Evolutionary conservation across 2,113 vertebrate genomes (phyloP), one percentile per base, ranked within the genome.

Genomic region (Agapornis roseicollis): DNA sequence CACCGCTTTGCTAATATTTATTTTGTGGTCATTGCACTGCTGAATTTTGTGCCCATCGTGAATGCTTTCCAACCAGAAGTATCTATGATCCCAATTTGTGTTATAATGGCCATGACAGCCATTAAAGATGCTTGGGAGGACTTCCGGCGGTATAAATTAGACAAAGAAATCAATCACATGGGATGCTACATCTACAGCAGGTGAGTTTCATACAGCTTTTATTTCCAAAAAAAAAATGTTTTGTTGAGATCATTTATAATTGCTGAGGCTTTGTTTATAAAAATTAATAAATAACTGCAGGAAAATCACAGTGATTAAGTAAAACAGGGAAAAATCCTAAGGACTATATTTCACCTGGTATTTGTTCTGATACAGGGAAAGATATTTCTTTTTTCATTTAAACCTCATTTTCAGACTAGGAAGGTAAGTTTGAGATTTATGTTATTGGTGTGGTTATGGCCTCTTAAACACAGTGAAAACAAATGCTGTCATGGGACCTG

Each of bases 51-150:
- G 64, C 99, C 99, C 0, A 95, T 98, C 53, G 97, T 99, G 94
- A 99, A 98, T 33, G 99, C 99, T 31, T 99, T 99, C 93, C 97
- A 99, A 79, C 99, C 99, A 6, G 98, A 97, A 66, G 97, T 99
- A 41, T 98, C 98, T 76, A 15, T 98, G 56, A 98, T 99, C 74
- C 99, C 99, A 4, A 96, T 99, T 52, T 98, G 98, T 91, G 68
- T 98, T 84, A 99, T 99, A 74, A 89, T 99, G 96, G 91, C 96
- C 4, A 96, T 99, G 56, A 99, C 99, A 1, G 99, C 99, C 49
- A 76, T 99, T 60, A 99, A 99, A 95, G 99, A 99, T 28, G 98
- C 98, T 71, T 99, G 99, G 99, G 99, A 99, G 91, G 99, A 99
- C 94, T 98, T 99, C 93, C 97, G 98, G 83, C 97, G 99, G n/a